Evolutionary conservation across 2,113 vertebrate genomes (phyloP).

Genomic region (Alethe castanea): DNA sequence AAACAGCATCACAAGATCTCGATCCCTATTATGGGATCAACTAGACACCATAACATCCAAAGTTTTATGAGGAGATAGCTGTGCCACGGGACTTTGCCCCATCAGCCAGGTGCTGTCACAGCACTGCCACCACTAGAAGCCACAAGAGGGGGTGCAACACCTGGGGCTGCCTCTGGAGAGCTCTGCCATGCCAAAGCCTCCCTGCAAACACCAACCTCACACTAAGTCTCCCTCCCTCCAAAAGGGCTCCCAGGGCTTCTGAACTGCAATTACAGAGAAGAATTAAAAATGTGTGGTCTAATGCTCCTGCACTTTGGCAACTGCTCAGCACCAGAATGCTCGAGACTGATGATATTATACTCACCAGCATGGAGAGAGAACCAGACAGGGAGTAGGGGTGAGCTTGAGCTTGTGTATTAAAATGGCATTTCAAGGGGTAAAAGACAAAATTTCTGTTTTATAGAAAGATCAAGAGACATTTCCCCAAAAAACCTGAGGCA

Average conservation of each 20-base stretch:
- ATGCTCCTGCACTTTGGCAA: not conserved
- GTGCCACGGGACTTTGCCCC: not conserved
- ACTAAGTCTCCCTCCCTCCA: not conserved
- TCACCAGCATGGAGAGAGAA: not conserved
- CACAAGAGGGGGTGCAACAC: not conserved
- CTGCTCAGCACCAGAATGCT: not conserved
- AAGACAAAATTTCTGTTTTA: not conserved
- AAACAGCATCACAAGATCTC: not conserved
- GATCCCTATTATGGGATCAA: rapidly evolving
- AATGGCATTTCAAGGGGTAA: not conserved
- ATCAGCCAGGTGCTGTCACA: rapidly evolving
- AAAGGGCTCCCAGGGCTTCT: not conserved
- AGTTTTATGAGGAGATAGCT: too few species aligned
- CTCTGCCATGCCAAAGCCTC: not conserved
- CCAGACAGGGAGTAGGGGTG: rapidly evolving
- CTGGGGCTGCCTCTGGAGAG: not conserved
- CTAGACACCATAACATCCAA: rapidly evolving
- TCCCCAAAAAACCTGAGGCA: not conserved
- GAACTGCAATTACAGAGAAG: not conserved
- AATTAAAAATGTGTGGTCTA: not conserved
- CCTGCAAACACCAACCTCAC: not conserved
- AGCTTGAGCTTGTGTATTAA: not conserved
- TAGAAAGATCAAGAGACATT: not conserved
- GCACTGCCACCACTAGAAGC: not conserved
- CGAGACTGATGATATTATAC: rapidly evolving